phyloP scores from a whole-genome alignment of 1,140 invertebrate genomes.

The Plectus sambesii region DNA sequence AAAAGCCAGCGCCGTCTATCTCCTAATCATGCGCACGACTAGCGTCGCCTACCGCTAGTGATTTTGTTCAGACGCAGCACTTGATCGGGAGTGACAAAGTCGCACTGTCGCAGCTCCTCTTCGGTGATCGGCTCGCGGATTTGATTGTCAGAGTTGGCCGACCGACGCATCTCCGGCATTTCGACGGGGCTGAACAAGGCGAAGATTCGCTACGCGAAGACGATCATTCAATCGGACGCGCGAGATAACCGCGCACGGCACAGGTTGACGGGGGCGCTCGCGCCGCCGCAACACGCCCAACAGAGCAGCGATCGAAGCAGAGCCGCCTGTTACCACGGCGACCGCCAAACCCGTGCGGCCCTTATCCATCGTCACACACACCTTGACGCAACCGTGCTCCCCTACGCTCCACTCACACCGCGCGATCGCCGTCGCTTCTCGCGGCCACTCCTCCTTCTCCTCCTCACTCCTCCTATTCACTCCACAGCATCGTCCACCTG shows the following conservation, averaged over 20 bases:
- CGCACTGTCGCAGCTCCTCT: slow-evolving; percentile 30
- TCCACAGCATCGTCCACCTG: slow-evolving; percentile 8
- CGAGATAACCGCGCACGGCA: no score
- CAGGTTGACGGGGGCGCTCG: no score
- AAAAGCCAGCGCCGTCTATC: slow-evolving; percentile 6
- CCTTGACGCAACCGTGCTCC: slow-evolving; percentile 1
- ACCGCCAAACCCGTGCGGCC: no score
- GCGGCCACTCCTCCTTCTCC: slow-evolving; percentile 2
- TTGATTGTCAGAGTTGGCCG: slow-evolving; percentile 1
- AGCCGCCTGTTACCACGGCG: no score
- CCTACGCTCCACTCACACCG: background rate
- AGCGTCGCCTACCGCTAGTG: slow-evolving; percentile 36
- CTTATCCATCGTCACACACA: background rate
- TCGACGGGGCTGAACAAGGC: no score
- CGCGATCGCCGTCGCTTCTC: slow-evolving; percentile 5
- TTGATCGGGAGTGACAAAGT: slow-evolving; percentile 38
- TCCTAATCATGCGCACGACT: no score
- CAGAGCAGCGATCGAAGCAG: no score
- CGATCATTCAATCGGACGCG: no score
- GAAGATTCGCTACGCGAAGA: no score
- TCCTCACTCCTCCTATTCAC: slow-evolving; percentile 2
- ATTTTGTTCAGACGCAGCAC: slow-evolving; percentile 37
- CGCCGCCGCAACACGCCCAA: no score
- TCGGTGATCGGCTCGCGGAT: slow-evolving; percentile 35
- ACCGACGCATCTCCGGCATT: no score